Evolutionary conservation across 2,888 invertebrate species (phyloP).

Genomic region (Acanthoscelides obtectus): DNA sequence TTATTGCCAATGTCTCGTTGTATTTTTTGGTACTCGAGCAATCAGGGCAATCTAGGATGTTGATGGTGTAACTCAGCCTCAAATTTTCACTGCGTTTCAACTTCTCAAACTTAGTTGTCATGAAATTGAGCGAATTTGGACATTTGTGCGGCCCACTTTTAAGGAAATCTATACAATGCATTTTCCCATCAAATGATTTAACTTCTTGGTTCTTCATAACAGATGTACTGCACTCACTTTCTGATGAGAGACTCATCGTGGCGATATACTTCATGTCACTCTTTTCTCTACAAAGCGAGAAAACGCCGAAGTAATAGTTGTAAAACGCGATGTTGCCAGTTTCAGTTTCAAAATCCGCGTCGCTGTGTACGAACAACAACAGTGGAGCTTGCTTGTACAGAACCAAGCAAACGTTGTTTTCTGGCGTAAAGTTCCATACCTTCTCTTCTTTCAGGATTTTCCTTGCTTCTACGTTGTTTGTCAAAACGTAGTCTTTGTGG

Average conservation of each 20-base stretch:
- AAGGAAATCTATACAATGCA: constrained; percentile 13
- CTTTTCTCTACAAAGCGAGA: constrained; percentile 15
- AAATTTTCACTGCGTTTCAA: constrained; percentile 12
- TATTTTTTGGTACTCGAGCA: not conserved
- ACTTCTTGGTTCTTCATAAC: constrained; percentile 17
- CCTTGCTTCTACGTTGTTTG: constrained; percentile 11
- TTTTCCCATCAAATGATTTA: constrained; percentile 15
- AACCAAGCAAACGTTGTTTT: constrained; percentile 19
- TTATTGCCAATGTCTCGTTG: not conserved
- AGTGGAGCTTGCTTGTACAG: constrained; percentile 13
- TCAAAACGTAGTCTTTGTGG: constrained; percentile 19
- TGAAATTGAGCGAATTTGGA: constrained; percentile 15
- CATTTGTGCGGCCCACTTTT: constrained; percentile 12
- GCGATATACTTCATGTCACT: constrained; percentile 14
- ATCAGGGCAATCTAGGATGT: constrained; percentile 5
- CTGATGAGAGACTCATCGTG: constrained; percentile 9
- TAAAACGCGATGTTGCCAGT: constrained; percentile 18
- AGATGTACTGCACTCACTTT: constrained; percentile 4
- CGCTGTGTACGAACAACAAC: constrained; percentile 19
- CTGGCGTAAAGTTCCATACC: constrained; percentile 19
- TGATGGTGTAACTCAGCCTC: constrained; percentile 13
- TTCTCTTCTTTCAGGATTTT: constrained; percentile 21
- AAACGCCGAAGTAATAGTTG: constrained; percentile 19
- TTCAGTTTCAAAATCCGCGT: constrained; percentile 12
- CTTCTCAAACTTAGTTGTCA: constrained; percentile 15